Evolutionary conservation across 2,113 vertebrate genomes (phyloP).

Genomic region (Oncorhynchus clarkii): DNA sequence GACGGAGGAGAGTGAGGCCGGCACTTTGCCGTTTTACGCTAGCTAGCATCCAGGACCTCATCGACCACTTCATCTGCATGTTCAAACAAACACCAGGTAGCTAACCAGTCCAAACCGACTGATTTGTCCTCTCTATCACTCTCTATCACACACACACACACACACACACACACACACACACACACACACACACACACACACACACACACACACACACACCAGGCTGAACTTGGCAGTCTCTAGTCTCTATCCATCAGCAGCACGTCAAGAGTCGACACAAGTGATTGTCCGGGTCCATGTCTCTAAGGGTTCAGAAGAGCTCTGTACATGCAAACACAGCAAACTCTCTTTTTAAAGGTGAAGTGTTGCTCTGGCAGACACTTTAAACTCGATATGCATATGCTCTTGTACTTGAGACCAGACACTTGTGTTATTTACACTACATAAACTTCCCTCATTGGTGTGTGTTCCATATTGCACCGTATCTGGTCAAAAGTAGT

Average conservation of each 20-base stretch:
- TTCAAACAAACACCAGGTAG: neutral
- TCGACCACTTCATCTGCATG: neutral
- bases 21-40: neutral
- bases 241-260: neutral
- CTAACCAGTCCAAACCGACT: neutral
- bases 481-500: too few relatives aligned
- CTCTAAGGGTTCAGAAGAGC: neutral
- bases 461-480: too few relatives aligned
- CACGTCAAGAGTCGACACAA: neutral
- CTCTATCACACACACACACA: neutral
- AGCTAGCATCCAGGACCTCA: neutral
- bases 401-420: too few relatives aligned
- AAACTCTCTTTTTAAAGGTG: neutral
- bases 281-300: neutral
- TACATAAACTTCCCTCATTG: too few relatives aligned
- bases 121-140: neutral
- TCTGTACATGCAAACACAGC: neutral
- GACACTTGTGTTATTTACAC: too few relatives aligned
- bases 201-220: neutral
- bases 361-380: neutral
- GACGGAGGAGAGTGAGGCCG: neutral
- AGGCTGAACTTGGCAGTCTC: neutral
- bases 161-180: neutral
- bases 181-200: neutral
- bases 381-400: neutral